phyloP scores from a whole-genome alignment of 2,797 vertebrate genomes.

The Chrysocyon brachyurus region DNA sequence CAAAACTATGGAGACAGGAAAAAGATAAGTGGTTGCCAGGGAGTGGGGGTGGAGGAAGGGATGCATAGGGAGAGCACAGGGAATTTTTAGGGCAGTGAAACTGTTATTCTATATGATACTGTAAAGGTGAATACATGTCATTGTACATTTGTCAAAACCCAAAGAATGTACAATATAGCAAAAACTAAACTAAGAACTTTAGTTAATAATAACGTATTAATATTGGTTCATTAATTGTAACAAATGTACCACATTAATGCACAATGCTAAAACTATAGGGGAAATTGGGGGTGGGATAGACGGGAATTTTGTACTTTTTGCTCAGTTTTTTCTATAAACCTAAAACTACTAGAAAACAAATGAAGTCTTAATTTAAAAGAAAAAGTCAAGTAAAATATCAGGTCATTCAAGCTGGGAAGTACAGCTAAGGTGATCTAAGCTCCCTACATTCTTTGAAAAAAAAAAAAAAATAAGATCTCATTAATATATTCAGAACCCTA shows the following conservation, averaged over 20 bases:
- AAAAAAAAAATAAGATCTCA: neutral
- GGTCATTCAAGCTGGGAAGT: neutral
- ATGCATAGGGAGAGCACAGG: neutral
- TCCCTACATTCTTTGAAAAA: neutral
- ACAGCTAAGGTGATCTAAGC: neutral
- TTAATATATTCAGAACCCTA: neutral
- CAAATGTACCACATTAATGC: neutral
- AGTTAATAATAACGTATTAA: neutral
- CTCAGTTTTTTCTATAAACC: neutral
- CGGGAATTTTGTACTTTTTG: neutral
- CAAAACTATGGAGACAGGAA: neutral
- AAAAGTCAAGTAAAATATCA: neutral
- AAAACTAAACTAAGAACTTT: neutral
- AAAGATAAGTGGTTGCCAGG: neutral
- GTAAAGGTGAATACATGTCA: neutral
- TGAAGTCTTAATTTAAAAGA: neutral
- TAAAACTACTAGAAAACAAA: neutral
- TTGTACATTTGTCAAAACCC: neutral
- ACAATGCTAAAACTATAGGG: neutral
- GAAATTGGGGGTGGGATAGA: neutral
- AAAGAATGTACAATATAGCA: neutral
- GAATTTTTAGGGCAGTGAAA: neutral
- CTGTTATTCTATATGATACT: neutral
- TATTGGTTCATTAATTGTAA: neutral
- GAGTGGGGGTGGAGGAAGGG: too few species aligned